phyloP scores from a whole-genome alignment of 2,888 invertebrate genomes.

The Diarsia rubi region DNA sequence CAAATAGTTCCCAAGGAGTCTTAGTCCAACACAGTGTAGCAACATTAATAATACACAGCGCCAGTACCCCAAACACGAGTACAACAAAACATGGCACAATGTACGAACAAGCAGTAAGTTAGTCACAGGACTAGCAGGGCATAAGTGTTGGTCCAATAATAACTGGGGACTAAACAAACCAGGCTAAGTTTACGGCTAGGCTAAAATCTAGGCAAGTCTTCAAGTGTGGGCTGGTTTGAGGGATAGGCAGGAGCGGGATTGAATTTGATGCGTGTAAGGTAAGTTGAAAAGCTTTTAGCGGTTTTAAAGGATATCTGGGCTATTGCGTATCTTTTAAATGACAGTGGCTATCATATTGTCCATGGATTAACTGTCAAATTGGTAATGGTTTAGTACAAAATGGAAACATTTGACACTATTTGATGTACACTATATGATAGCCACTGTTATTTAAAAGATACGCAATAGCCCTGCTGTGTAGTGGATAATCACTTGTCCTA shows the following conservation, averaged over 20 bases:
- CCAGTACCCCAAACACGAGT: slow-evolving; percentile 5
- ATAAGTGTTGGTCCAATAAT: slow-evolving; percentile 61
- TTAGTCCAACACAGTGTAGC: neutral
- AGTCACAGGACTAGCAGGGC: slow-evolving; percentile 2
- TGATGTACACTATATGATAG: no score
- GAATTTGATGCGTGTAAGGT: neutral
- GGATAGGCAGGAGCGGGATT: neutral
- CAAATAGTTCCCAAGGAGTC: slow-evolving; percentile 11
- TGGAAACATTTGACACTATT: no score
- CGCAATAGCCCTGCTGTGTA: no score
- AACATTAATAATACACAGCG: slow-evolving; percentile 27
- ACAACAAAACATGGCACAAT: slow-evolving; percentile 44
- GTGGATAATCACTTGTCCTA: no score
- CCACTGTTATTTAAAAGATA: no score
- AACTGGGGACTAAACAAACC: slow-evolving; percentile 58
- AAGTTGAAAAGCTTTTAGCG: no score
- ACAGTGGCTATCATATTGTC: no score
- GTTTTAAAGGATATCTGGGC: no score
- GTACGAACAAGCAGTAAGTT: slow-evolving; percentile 30
- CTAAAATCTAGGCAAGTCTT: slow-evolving; percentile 63
- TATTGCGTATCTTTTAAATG: no score
- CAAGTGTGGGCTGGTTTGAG: slow-evolving; percentile 18
- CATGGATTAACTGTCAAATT: no score
- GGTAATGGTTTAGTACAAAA: no score
- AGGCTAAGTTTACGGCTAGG: slow-evolving; percentile 53